A percentile compares a stretch with the other conserved stretches of the same genome.
Conservation (phyloP, 2,797 vertebrate genomes). For the Xenopus petersii region DNA sequence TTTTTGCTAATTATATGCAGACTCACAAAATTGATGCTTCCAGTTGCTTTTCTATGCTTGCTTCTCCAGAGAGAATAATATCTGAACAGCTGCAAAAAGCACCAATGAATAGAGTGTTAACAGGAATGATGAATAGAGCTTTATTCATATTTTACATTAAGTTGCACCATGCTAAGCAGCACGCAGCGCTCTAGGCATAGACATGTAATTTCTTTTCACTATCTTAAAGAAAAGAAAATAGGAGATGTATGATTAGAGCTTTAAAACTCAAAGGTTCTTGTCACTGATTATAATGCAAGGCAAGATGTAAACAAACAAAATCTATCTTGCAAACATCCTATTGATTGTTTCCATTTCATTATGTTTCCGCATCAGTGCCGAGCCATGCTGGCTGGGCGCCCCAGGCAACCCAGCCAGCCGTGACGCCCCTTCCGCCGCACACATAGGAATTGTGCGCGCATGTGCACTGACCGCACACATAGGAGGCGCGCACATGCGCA, state of each 20-base stretch:
- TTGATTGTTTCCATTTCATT: too few relatives aligned
- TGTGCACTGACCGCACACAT: too few relatives aligned
- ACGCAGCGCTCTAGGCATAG: neutral
- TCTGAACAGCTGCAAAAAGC: conserved; percentile 38
- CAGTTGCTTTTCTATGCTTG: conserved; percentile 31
- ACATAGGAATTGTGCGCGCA: too few relatives aligned
- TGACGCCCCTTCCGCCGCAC: too few relatives aligned
- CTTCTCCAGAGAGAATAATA: conserved; percentile 21
- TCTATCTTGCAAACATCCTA: neutral
- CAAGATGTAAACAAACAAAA: neutral
- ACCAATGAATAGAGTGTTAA: conserved; percentile 44
- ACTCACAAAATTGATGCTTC: conserved; percentile 39
- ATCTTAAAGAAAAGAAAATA: conserved; percentile 2
- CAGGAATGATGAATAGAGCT: conserved; percentile 36
- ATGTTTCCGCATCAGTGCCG: too few relatives aligned
- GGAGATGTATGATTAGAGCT: too few relatives aligned
- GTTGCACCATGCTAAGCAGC: conserved; percentile 12
- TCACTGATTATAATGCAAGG: neutral
- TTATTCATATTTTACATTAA: conserved; percentile 37
- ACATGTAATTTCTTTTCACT: conserved; percentile 9
- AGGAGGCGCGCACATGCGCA: too few relatives aligned
- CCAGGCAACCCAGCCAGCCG: too few relatives aligned
- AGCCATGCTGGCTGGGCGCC: too few relatives aligned
- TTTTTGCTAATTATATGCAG: conserved; percentile 44
- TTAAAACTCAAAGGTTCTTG: neutral